phyloP scores from a whole-genome alignment of 2,888 invertebrate genomes.

The Tholera decimalis region DNA sequence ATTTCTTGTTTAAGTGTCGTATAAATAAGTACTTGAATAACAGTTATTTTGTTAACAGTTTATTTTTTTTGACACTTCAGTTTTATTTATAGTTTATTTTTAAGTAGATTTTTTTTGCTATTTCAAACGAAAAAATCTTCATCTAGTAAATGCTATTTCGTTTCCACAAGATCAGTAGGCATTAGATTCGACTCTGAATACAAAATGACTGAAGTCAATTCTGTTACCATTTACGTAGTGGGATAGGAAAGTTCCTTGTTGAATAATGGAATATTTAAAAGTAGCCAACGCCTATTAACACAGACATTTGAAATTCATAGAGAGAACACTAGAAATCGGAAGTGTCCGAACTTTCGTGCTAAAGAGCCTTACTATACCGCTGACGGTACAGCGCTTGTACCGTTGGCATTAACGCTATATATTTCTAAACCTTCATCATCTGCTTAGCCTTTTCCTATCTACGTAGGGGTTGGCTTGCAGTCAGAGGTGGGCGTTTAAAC shows the following conservation, averaged over 20 bases:
- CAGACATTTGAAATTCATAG: slow-evolving; percentile 55
- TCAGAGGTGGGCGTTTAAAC: too few species aligned
- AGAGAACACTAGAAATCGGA: slow-evolving; percentile 50
- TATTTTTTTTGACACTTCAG: too few species aligned
- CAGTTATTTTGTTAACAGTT: too few species aligned
- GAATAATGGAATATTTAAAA: slow-evolving; percentile 56
- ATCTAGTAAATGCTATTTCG: neutral
- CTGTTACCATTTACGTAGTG: slow-evolving; percentile 31
- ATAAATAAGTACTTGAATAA: too few species aligned
- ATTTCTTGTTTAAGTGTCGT: too few species aligned
- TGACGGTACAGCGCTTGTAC: slow-evolving; percentile 7
- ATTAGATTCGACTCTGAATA: slow-evolving; percentile 43
- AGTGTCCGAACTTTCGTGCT: slow-evolving; percentile 36
- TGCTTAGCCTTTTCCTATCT: too few species aligned
- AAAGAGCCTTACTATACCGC: slow-evolving; percentile 44
- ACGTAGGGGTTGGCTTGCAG: too few species aligned
- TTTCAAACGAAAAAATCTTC: neutral
- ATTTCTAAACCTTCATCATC: neutral
- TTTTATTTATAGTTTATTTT: too few species aligned
- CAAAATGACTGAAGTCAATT: slow-evolving; percentile 23
- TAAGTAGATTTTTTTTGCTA: neutral
- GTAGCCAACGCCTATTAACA: slow-evolving; percentile 40
- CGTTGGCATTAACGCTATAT: neutral
- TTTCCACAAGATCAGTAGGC: slow-evolving; percentile 5
- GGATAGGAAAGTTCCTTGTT: slow-evolving; percentile 35